A percentile compares a stretch with the other conserved stretches of the same genome.
Conservation (phyloP, 2,888 invertebrate species). For the Cheilosia impressa region DNA sequence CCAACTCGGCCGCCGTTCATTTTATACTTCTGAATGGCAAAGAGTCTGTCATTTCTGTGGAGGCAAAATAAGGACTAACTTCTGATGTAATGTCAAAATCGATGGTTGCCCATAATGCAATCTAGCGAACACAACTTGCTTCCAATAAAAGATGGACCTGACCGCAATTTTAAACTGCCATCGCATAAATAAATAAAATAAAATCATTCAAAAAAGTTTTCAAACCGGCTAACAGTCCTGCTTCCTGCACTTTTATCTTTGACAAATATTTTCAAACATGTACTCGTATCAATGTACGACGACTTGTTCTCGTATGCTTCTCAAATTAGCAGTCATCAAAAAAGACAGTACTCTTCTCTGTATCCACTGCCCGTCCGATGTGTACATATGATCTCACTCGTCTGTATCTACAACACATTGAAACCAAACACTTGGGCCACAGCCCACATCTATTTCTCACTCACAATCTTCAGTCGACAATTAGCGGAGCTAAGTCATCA, state of each 20-base stretch:
- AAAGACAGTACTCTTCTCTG: conserved; percentile 40
- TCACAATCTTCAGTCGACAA: conserved; percentile 61
- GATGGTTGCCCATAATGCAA: no score
- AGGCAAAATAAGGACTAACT: no score
- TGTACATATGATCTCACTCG: conserved; percentile 37
- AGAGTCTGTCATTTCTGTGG: no score
- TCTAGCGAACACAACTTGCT: no score
- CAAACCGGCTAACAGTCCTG: neutral
- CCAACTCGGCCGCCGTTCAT: no score
- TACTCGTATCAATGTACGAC: neutral
- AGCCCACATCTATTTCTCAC: conserved; percentile 54
- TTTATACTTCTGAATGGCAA: no score
- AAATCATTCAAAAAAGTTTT: conserved; percentile 7
- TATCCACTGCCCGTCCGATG: conserved; percentile 33
- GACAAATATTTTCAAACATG: conserved; percentile 21
- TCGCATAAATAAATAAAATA: neutral
- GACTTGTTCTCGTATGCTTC: conserved; percentile 9
- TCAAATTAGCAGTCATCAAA: conserved; percentile 37
- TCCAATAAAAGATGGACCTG: accelerated
- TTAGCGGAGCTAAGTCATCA: conserved; percentile 64
- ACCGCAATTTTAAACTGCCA: no score
- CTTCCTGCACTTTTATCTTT: neutral
- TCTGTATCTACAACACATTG: conserved; percentile 9
- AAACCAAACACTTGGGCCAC: conserved; percentile 33
- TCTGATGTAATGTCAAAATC: no score